Evolutionary conservation across 1,140 invertebrate species (phyloP).

Genomic region (Dysdera silvatica): DNA sequence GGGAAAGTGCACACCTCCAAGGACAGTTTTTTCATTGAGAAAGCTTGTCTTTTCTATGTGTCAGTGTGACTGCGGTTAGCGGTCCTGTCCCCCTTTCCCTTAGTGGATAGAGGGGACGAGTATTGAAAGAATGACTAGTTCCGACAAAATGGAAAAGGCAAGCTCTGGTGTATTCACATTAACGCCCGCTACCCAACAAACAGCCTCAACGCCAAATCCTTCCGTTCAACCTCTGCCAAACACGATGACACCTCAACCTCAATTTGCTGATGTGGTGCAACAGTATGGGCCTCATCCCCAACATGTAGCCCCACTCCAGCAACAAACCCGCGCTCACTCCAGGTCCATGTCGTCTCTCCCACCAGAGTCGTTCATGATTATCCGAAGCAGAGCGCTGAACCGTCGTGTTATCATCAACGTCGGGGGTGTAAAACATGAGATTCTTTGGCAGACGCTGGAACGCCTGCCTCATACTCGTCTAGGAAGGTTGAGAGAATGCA

Average conservation of each 20-base stretch:
- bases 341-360: constrained; percentile 66
- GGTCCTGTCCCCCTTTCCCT: constrained; percentile 17
- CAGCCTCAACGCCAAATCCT: constrained; percentile 16
- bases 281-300: constrained; percentile 12
- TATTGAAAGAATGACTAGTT: constrained; percentile 28
- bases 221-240: constrained; percentile 11
- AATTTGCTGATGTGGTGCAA: constrained; percentile 20
- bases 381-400: constrained; percentile 80
- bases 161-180: constrained; percentile 28
- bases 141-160: constrained; percentile 30
- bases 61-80: constrained; percentile 26
- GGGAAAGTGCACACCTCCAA: constrained; percentile 28
- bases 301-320: constrained; percentile 14
- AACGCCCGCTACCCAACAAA: constrained; percentile 25
- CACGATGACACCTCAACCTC: constrained; percentile 25
- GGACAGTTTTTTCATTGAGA: constrained; percentile 9
- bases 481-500: constrained; percentile 81
- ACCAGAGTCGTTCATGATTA: constrained; percentile 90
- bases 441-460: constrained; percentile 87
- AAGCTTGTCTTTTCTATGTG: constrained; percentile 31
- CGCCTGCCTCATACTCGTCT: constrained; percentile 88
- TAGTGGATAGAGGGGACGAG: constrained; percentile 6
- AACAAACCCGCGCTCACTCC: constrained; percentile 27
- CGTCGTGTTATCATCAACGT: constrained; percentile 90
- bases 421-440: constrained; percentile 88